phyloP scores from a whole-genome alignment of 2,888 invertebrate species.

The Anticlea derivata region DNA sequence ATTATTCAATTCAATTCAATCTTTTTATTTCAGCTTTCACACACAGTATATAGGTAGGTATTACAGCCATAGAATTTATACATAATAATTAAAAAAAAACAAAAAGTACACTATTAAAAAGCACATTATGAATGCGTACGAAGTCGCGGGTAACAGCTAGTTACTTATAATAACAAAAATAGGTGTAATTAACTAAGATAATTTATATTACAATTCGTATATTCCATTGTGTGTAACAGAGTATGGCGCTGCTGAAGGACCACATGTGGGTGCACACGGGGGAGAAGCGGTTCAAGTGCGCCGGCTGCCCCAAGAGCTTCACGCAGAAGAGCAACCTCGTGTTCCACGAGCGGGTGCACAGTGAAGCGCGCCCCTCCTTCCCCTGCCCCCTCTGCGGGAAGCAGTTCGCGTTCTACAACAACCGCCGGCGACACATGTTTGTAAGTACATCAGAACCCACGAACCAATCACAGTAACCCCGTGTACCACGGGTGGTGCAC shows the following conservation, averaged over 20 bases:
- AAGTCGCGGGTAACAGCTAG: no score
- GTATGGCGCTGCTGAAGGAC: constrained; percentile 71
- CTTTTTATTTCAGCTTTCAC: no score
- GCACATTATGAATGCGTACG: no score
- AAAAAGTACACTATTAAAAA: no score
- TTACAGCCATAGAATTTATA: no score
- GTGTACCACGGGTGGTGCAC: constrained; percentile 69
- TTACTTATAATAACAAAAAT: no score
- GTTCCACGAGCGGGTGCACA: constrained; percentile 66
- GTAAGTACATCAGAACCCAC: constrained; percentile 48
- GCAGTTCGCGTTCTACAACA: constrained; percentile 70
- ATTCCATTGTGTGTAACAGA: no score
- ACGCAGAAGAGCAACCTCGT: constrained; percentile 67
- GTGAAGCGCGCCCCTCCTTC: constrained; percentile 53
- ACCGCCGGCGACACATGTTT: constrained; percentile 73
- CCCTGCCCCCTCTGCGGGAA: constrained; percentile 66
- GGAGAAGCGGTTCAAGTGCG: constrained; percentile 72
- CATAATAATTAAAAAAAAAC: no score
- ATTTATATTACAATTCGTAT: no score
- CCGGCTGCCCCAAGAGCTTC: constrained; percentile 66
- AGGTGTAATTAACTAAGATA: no score
- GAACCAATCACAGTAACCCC: constrained; percentile 46
- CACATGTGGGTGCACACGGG: constrained; percentile 77
- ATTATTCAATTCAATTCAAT: no score
- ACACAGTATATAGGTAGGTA: no score